Conservation (phyloP, 1,140 invertebrate species). For the Ditylenchus dipsaci region DNA sequence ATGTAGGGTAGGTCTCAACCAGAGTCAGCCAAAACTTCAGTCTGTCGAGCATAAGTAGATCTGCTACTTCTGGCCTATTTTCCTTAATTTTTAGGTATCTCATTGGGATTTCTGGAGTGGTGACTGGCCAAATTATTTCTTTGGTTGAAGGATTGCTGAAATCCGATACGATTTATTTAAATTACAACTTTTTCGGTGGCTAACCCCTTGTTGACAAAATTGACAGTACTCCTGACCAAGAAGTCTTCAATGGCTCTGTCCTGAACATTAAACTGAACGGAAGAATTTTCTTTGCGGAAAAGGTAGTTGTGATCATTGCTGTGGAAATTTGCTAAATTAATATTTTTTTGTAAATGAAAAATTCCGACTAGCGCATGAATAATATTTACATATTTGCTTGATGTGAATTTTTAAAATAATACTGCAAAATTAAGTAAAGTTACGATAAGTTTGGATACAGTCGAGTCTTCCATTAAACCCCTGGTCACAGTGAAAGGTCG, state of each 20-base stretch:
- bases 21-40: constrained; percentile 22
- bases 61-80: constrained; percentile 4
- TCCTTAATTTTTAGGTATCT: constrained; percentile 17
- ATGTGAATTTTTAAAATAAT: too few species aligned
- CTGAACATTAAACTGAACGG: background rate
- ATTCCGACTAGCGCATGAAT: too few species aligned
- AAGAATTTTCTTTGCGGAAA: background rate
- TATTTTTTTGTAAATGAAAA: too few species aligned
- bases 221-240: constrained; percentile 4
- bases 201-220: constrained; percentile 10
- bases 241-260: constrained; percentile 10
- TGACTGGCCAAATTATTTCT: constrained; percentile 5
- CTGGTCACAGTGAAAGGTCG: too few species aligned
- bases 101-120: constrained; percentile 12
- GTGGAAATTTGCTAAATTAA: constrained; percentile 1
- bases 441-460: too few species aligned
- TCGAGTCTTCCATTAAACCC: too few species aligned
- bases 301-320: constrained; percentile 14
- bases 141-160: background rate
- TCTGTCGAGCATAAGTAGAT: background rate
- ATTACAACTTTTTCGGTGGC: background rate
- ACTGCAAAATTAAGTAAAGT: too few species aligned
- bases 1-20: constrained; percentile 9
- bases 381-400: too few species aligned
- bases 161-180: background rate